These are phyloP conservation scores for Thymallus thymallus DNA, from an alignment of 2,113 vertebrate species.

Conservation along the genomic window DNA sequence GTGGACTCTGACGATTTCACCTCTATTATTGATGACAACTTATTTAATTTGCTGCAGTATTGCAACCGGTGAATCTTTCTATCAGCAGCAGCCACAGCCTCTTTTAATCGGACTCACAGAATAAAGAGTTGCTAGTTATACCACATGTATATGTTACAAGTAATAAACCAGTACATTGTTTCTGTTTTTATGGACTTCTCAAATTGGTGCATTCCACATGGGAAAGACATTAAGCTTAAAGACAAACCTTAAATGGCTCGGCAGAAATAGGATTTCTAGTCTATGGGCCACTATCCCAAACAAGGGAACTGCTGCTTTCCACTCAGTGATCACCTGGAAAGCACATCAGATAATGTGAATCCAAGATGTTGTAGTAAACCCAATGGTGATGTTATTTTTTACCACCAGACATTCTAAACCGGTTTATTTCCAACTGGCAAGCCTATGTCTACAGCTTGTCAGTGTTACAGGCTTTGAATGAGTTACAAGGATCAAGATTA, in stretches of 20 bases:
- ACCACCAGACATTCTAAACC: not conserved
- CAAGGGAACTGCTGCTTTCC: not conserved
- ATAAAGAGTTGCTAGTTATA: not conserved
- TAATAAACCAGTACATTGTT: conserved; percentile 28
- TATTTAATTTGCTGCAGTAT: conserved; percentile 21
- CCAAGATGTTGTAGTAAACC: not conserved
- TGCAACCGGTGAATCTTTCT: conserved; percentile 12
- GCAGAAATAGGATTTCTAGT: conserved; percentile 4
- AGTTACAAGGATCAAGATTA: conserved; percentile 6
- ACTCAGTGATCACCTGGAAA: not conserved
- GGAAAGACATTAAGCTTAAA: not conserved
- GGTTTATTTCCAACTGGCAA: not conserved
- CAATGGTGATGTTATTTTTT: not conserved
- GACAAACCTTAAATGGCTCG: conserved; percentile 5
- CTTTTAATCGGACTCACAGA: conserved; percentile 11
- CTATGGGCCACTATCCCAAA: not conserved
- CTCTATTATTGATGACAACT: conserved; percentile 26
- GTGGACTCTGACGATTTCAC: conserved; percentile 6
- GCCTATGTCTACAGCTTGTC: conserved; percentile 3
- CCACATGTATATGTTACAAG: conserved; percentile 11
- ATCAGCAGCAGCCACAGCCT: conserved; percentile 18
- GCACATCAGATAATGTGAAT: not conserved
- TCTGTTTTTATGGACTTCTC: conserved; percentile 13
- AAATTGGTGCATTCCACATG: conserved; percentile 14
- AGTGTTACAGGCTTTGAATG: not conserved